These are phyloP conservation scores for Ptyas mucosa DNA, from an alignment of 2,113 vertebrate species.

Conservation along the genomic window DNA sequence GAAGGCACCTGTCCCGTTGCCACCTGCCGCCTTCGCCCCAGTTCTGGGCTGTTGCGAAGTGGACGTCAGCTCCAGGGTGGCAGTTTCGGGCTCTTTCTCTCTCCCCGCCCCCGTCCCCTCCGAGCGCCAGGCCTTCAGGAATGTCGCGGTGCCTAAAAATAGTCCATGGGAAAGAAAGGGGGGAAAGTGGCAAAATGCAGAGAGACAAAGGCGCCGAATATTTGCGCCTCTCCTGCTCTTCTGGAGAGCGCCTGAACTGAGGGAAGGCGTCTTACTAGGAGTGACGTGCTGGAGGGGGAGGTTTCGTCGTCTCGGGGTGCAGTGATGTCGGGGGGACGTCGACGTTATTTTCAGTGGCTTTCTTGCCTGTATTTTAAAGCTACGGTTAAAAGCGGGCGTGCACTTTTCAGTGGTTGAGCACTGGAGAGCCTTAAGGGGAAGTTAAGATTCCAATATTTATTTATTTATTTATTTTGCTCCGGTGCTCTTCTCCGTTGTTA, in stretches of 20 bases:
- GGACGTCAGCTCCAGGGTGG: not conserved
- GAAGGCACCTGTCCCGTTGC: not conserved
- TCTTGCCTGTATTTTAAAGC: not conserved
- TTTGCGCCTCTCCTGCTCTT: slow-evolving; percentile 10
- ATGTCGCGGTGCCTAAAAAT: slow-evolving; percentile 22
- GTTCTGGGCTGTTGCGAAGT: not conserved
- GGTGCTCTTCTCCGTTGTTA: not conserved
- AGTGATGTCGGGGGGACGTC: not conserved
- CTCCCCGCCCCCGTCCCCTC: no score
- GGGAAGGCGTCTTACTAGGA: not conserved
- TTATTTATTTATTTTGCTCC: not conserved
- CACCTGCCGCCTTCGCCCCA: not conserved
- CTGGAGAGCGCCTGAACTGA: not conserved
- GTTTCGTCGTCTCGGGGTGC: slow-evolving; percentile 3
- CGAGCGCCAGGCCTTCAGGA: not conserved
- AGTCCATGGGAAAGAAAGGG: not conserved
- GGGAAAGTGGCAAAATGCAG: not conserved
- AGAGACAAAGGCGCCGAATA: not conserved
- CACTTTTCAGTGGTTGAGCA: slow-evolving; percentile 14
- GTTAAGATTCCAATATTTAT: not conserved
- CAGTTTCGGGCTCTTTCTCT: not conserved
- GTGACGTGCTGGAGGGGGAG: slow-evolving; percentile 40
- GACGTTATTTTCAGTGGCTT: not conserved
- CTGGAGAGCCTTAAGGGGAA: slow-evolving; percentile 17
- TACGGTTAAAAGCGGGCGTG: not conserved